These are phyloP conservation scores for Pachyseris speciosa DNA, from an alignment of 64 coral and sea anemone species.

Conservation along the genomic window DNA sequence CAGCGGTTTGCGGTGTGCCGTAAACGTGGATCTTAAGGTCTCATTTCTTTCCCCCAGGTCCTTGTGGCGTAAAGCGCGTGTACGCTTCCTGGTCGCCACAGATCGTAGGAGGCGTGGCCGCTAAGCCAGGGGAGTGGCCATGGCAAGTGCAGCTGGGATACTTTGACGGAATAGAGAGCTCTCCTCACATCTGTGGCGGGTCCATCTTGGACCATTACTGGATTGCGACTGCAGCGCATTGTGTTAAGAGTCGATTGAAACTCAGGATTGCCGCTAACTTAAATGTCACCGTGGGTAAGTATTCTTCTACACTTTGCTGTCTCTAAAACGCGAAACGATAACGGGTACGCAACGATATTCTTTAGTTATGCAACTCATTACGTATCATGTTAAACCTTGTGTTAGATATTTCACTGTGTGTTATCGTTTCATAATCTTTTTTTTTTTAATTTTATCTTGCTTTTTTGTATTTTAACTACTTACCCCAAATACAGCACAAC, in stretches of 20 bases:
- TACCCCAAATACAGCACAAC: too few species aligned
- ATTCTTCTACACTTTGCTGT: not conserved
- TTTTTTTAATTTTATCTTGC: too few species aligned
- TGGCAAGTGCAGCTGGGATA: constrained; percentile 71
- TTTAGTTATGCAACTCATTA: too few species aligned
- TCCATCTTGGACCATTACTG: constrained; percentile 57
- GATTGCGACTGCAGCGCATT: constrained; percentile 70
- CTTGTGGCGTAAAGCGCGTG: constrained; percentile 41
- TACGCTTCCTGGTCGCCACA: constrained; percentile 42
- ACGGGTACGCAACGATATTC: too few species aligned
- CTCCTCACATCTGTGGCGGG: constrained; percentile 55
- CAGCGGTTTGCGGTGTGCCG: too few species aligned
- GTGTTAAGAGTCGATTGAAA: not conserved
- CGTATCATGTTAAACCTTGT: too few species aligned
- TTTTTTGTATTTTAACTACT: too few species aligned
- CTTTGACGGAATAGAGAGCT: not conserved
- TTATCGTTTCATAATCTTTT: too few species aligned
- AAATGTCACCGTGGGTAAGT: constrained; percentile 69
- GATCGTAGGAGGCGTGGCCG: constrained; percentile 40
- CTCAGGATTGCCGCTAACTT: constrained; percentile 2
- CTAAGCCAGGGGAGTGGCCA: constrained; percentile 60
- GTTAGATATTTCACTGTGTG: too few species aligned
- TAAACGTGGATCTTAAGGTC: too few species aligned
- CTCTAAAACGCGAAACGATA: too few species aligned
- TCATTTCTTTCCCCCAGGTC: constrained; percentile 17